Evolutionary conservation across 2,888 invertebrate genomes (phyloP), one percentile per base, ranked within the genome.

Genomic region (Ariolimax columbianus): DNA sequence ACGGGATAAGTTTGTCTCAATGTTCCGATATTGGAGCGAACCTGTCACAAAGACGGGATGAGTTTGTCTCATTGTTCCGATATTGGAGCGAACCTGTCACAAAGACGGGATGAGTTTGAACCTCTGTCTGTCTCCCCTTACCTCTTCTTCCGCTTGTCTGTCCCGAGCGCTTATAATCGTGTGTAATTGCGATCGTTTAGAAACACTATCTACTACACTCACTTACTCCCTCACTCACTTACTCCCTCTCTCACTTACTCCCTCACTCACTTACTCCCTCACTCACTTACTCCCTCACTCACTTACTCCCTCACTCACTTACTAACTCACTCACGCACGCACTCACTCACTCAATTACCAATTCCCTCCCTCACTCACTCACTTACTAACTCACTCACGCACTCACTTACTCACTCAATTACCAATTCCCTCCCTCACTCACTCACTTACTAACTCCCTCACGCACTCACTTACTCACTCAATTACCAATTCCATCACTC

Each of bases 321-420:
- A n/a, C n/a, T n/a, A n/a, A n/a, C n/a, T n/a, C n/a, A n/a, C n/a
- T n/a, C n/a, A n/a, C n/a, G n/a, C n/a, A n/a, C n/a, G n/a, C n/a
- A n/a, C 40, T 63, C 40, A 26, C 80, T 23, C 66, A n/a, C 80
- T 63, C 80, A 38, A 43, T 43, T 47, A 47, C 81, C 43, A 6
- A 36, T 66, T 36, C 73, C 0, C n/a, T 26, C 59, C 55, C 73
- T 26, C 26, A 4, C 38, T 40, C 70, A 40, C 17, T n/a, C 47
- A 47, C 47, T 47, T 14, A 47, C 6, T 47, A 6, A 47, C 14
- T 47, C 47, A 47, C 14, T 47, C 14, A n/a, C n/a, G n/a, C n/a
- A n/a, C n/a, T n/a, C n/a, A n/a, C 26, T 26, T 2, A 36, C 70
- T 2, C 47, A 4, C 47, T 14, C 81, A 33, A n/a, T 47, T 14